Percentiles rank a stretch among this genome's conserved stretches.
Evolutionary conservation across 2,113 vertebrate species (phyloP).

Genomic region (Scomber colias): DNA sequence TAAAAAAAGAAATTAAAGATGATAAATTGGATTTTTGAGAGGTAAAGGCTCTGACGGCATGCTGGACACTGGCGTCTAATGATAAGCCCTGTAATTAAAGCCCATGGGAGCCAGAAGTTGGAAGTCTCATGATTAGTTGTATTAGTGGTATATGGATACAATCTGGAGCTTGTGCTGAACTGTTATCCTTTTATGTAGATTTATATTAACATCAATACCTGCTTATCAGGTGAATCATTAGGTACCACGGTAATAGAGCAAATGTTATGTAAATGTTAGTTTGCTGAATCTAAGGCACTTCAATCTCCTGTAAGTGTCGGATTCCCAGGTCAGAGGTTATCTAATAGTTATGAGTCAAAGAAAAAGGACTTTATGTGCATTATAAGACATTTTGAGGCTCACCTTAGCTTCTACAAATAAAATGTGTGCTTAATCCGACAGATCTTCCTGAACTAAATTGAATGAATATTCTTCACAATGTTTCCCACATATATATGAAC

Average conservation of each 20-base stretch:
- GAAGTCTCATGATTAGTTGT: slow-evolving; percentile 1
- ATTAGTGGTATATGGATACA: not conserved
- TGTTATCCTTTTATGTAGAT: not conserved
- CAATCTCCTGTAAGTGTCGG: no score
- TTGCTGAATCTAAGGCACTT: not conserved
- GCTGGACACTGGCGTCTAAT: slow-evolving; percentile 41
- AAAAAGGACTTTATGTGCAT: no score
- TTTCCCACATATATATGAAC: no score
- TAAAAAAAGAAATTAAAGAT: slow-evolving; percentile 40
- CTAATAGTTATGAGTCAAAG: no score
- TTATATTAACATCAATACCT: not conserved
- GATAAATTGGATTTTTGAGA: slow-evolving; percentile 57
- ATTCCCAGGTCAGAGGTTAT: no score
- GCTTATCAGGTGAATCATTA: slow-evolving; percentile 1
- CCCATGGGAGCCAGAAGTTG: not conserved
- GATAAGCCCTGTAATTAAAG: slow-evolving; percentile 35
- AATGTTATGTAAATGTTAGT: not conserved
- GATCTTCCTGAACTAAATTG: no score
- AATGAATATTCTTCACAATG: no score
- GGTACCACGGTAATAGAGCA: not conserved
- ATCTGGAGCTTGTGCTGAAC: not conserved
- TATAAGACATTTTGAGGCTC: no score
- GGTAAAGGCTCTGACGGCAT: slow-evolving; percentile 22
- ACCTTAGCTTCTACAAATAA: no score
- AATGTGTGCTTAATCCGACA: no score